Percentiles rank a stretch among this genome's conserved stretches.
phyloP scores from a whole-genome alignment of 2,113 vertebrate genomes.

The Albula goreensis region DNA sequence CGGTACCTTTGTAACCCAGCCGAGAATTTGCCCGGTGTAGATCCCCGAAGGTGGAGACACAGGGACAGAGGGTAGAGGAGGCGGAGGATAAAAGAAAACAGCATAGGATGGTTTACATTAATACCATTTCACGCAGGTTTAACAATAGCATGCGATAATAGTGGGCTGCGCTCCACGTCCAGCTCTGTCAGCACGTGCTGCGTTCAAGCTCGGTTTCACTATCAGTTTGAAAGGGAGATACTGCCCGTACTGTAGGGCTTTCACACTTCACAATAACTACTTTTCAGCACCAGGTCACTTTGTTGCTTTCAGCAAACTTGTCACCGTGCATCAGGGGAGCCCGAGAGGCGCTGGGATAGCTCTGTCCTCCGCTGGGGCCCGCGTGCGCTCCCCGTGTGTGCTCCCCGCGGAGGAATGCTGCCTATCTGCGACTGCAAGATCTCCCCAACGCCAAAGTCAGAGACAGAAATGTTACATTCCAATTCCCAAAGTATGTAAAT shows the following conservation, averaged over 20 bases:
- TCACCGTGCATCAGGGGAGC: not conserved
- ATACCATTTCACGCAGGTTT: not conserved
- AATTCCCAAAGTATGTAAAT: constrained; percentile 16
- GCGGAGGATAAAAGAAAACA: not conserved
- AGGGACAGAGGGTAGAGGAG: not conserved
- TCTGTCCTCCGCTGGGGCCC: not conserved
- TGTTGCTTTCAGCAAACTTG: not conserved
- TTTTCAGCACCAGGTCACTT: not conserved
- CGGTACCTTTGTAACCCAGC: not conserved
- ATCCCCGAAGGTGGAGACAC: not conserved
- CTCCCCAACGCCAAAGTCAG: not conserved
- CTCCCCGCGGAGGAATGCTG: not conserved
- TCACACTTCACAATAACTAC: not conserved
- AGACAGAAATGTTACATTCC: not conserved
- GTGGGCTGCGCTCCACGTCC: not conserved
- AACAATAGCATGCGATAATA: not conserved
- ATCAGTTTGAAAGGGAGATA: not conserved
- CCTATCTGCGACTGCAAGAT: not conserved
- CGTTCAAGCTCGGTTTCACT: not conserved
- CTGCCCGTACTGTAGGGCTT: not conserved
- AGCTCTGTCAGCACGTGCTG: not conserved
- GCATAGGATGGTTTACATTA: not conserved
- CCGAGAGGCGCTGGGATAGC: not conserved
- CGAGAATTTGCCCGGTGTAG: not conserved
- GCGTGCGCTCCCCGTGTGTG: too few species aligned